Evolutionary conservation across 2,888 invertebrate species (phyloP).

Genomic region (Hemistola chrysoprasaria): DNA sequence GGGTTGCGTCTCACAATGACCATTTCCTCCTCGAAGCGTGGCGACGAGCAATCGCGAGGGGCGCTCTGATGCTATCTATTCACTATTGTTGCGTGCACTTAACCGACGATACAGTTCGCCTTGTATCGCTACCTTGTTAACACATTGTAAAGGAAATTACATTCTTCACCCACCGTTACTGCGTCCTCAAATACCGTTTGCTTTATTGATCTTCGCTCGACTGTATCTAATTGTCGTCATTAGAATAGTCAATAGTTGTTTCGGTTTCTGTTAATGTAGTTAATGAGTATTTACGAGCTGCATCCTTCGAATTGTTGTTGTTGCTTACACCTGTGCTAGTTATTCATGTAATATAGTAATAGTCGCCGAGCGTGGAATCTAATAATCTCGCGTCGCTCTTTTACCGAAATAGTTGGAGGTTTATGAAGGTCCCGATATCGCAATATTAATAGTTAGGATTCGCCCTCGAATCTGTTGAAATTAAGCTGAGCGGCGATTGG

Average conservation of each 20-base stretch:
- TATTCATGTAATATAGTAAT: constrained; percentile 21
- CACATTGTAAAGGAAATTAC: constrained; percentile 80
- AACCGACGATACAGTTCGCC: constrained; percentile 66
- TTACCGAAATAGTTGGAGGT: constrained; percentile 22
- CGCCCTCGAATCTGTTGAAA: constrained; percentile 69
- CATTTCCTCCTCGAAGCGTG: constrained; percentile 48
- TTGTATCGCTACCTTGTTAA: constrained; percentile 73
- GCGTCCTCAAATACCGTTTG: constrained; percentile 63
- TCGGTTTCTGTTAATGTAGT: constrained; percentile 28
- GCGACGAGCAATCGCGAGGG: constrained; percentile 45
- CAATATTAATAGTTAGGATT: constrained; percentile 65
- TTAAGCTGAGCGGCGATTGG: constrained; percentile 68
- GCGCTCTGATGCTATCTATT: constrained; percentile 72
- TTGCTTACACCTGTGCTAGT: constrained; percentile 24
- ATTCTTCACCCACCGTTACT: constrained; percentile 69
- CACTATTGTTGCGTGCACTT: constrained; percentile 77
- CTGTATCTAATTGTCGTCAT: constrained; percentile 70
- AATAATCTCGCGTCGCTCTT: constrained; percentile 24
- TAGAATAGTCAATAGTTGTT: constrained; percentile 58
- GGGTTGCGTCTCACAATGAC: constrained; percentile 32
- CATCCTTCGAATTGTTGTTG: constrained; percentile 24
- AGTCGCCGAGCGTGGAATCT: constrained; percentile 16
- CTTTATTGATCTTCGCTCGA: constrained; percentile 72
- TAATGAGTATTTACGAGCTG: constrained; percentile 25
- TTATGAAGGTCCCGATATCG: constrained; percentile 48